Conservation (phyloP, 2,797 vertebrate species). For the Ctenopoma kingsleyae region DNA sequence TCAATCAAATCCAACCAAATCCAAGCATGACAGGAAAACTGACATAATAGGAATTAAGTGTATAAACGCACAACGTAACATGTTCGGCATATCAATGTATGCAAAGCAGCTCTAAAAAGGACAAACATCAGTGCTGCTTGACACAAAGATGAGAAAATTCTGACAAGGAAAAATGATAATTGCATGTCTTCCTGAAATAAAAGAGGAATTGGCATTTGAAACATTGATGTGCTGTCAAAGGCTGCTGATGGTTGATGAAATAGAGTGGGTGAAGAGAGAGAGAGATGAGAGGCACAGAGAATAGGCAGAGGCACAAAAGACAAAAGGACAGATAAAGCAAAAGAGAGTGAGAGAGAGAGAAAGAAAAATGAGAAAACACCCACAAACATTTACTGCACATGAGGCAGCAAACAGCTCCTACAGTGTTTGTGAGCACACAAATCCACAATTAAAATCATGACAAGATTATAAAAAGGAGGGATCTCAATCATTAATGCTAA, state of each 20-base stretch:
- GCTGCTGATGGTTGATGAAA: conserved; percentile 67
- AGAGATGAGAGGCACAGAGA: conserved; percentile 17
- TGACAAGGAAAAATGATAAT: conserved; percentile 68
- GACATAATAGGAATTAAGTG: conserved; percentile 19
- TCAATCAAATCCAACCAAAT: conserved; percentile 4
- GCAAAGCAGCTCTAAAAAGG: conserved; percentile 35
- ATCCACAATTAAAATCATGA: conserved; percentile 1
- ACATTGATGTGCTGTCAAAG: conserved; percentile 64
- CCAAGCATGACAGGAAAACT: conserved; percentile 8
- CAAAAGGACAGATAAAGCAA: conserved; percentile 13
- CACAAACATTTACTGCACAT: conserved; percentile 31
- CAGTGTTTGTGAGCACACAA: neutral
- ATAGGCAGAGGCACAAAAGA: conserved; percentile 12
- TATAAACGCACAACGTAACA: conserved; percentile 1
- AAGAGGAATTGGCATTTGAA: conserved; percentile 65
- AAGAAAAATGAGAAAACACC: conserved; percentile 35
- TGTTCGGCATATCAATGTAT: conserved; percentile 37
- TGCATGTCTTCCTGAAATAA: conserved; percentile 59
- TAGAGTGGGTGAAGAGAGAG: conserved; percentile 37
- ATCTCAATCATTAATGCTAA: neutral
- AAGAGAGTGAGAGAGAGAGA: conserved; percentile 4
- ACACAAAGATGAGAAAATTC: conserved; percentile 47
- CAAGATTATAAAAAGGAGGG: neutral
- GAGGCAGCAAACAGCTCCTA: neutral
- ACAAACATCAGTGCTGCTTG: conserved; percentile 27